Conservation (phyloP, 2,888 invertebrate genomes). For the Thecocarcelia acutangulata region DNA sequence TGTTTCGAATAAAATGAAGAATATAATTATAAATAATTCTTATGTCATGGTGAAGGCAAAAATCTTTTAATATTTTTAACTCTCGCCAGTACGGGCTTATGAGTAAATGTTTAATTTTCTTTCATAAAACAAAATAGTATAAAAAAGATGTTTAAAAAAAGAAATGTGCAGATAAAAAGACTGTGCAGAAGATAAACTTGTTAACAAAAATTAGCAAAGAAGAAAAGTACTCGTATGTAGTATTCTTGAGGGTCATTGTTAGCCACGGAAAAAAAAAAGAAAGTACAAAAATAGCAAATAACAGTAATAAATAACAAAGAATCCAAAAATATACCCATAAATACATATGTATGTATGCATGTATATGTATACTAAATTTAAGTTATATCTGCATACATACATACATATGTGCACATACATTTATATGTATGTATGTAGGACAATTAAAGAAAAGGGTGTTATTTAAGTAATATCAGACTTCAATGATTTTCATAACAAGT, state of each 20-base stretch:
- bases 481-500: not conserved
- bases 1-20: constrained; percentile 9
- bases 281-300: not conserved
- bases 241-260: constrained; percentile 51
- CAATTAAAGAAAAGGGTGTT: not conserved
- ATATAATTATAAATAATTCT: constrained; percentile 61
- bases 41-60: constrained; percentile 66
- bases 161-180: constrained; percentile 11
- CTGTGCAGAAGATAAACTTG: constrained; percentile 8
- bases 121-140: not conserved
- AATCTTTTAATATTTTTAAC: constrained; percentile 24
- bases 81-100: constrained; percentile 2
- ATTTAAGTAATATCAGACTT: not conserved
- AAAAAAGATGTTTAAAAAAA: constrained; percentile 23
- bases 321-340: not conserved
- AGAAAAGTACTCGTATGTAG: not conserved
- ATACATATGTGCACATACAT: not conserved
- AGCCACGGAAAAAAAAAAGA: constrained; percentile 44
- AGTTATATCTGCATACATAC: not conserved
- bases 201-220: not conserved
- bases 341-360: not conserved
- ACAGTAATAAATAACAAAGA: constrained; percentile 10
- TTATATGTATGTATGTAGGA: not conserved
- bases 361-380: not conserved
- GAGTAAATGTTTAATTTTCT: not conserved